phyloP scores from a whole-genome alignment of 2,888 invertebrate species.

The Cryptophagus acutangulus region DNA sequence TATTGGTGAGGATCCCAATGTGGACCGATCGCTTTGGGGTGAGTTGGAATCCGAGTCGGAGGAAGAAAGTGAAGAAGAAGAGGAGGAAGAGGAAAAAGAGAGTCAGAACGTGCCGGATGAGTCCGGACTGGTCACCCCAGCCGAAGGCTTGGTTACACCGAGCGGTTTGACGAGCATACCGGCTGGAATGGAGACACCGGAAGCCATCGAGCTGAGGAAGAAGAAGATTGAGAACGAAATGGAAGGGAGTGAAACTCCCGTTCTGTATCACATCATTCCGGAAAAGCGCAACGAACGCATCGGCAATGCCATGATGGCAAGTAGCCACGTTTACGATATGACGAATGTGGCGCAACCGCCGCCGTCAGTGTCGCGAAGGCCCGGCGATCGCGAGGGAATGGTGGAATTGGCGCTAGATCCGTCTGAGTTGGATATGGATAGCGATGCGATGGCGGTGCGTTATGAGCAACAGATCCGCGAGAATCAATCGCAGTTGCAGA shows the following conservation, averaged over 20 bases:
- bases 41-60: constrained; percentile 91
- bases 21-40: constrained; percentile 95
- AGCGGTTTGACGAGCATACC: constrained; percentile 88
- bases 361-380: constrained; percentile 1
- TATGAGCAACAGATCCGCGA: constrained; percentile 96
- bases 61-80: constrained; percentile 66
- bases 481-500: constrained; percentile 79
- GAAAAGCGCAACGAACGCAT: constrained; percentile 90
- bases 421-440: constrained; percentile 92
- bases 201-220: constrained; percentile 96
- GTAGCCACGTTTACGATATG: constrained; percentile 97
- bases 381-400: constrained; percentile 51
- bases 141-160: constrained; percentile 91
- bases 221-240: constrained; percentile 93
- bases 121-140: constrained; percentile 86
- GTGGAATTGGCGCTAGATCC: constrained; percentile 97
- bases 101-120: constrained; percentile 58
- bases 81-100: constrained; percentile 65
- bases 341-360: constrained; percentile 58
- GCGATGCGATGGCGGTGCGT: constrained; percentile 90
- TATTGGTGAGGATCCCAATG: constrained; percentile 74
- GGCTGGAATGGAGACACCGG: constrained; percentile 96
- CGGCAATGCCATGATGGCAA: constrained; percentile 94
- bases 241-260: constrained; percentile 95
- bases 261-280: constrained; percentile 90